Evolutionary conservation across 2,113 vertebrate species (phyloP).

Genomic region (Muscicapa adusta): DNA sequence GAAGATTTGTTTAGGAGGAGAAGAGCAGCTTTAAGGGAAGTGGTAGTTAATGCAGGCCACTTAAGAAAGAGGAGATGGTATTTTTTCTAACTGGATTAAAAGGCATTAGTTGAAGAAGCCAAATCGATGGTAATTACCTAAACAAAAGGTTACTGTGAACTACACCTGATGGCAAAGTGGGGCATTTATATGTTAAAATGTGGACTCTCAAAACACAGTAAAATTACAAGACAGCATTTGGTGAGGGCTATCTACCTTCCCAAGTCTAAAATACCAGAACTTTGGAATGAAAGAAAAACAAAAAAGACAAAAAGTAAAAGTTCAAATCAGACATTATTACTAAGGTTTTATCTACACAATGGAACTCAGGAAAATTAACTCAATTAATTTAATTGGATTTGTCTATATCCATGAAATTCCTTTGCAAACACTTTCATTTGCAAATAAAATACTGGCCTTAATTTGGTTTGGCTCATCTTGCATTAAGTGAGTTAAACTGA

Average conservation of each 20-base stretch:
- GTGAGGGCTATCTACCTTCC: neutral
- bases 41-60: neutral
- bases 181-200: neutral
- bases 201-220: neutral
- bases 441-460: neutral
- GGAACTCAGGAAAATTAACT: neutral
- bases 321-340: neutral
- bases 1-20: neutral
- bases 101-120: neutral
- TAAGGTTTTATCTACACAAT: neutral
- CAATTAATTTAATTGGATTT: neutral
- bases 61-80: neutral
- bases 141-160: neutral
- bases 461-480: neutral
- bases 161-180: neutral
- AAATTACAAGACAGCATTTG: neutral
- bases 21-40: neutral
- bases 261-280: neutral
- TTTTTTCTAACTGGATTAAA: neutral
- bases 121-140: neutral
- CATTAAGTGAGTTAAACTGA: neutral
- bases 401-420: neutral
- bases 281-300: neutral
- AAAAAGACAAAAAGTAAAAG: neutral
- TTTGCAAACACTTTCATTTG: neutral